phyloP scores from a whole-genome alignment of 2,888 invertebrate species.

The Ophioninae sp. region DNA sequence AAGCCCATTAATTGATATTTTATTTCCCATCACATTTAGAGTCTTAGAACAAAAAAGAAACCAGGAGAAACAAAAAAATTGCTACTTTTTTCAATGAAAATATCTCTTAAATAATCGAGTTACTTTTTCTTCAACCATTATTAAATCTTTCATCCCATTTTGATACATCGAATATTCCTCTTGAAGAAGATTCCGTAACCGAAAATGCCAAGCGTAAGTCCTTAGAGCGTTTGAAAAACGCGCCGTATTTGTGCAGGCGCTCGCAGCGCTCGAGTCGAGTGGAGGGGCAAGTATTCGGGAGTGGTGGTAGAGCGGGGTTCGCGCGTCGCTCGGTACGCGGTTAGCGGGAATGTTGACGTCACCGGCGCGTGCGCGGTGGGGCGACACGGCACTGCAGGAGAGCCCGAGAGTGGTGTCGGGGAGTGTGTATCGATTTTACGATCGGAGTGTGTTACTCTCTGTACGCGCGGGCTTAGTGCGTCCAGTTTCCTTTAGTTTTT shows the following conservation, averaged over 20 bases:
- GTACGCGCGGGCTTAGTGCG: constrained; percentile 77
- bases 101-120: not conserved
- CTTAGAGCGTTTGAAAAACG: too few relatives aligned
- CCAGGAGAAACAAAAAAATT: too few relatives aligned
- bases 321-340: not conserved
- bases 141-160: too few relatives aligned
- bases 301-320: not conserved
- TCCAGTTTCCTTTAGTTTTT: constrained; percentile 81
- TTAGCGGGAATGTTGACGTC: constrained; percentile 75
- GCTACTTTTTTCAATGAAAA: not conserved
- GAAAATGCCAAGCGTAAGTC: too few relatives aligned
- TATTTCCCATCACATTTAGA: too few relatives aligned
- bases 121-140: too few relatives aligned
- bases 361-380: constrained; percentile 82
- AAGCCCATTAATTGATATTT: too few relatives aligned
- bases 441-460: constrained; percentile 81
- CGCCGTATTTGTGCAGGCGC: too few relatives aligned
- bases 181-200: too few relatives aligned
- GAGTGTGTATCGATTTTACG: constrained; percentile 90
- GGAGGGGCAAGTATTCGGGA: not conserved
- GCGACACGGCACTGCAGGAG: constrained; percentile 85
- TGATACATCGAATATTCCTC: too few relatives aligned
- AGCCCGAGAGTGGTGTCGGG: constrained; percentile 82
- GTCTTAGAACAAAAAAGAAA: too few relatives aligned
- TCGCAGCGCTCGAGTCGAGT: too few relatives aligned